A percentile compares a stretch with the other conserved stretches of the same genome.
Conservation (phyloP, 1,140 invertebrate species). For the Drosophila pruinosa region DNA sequence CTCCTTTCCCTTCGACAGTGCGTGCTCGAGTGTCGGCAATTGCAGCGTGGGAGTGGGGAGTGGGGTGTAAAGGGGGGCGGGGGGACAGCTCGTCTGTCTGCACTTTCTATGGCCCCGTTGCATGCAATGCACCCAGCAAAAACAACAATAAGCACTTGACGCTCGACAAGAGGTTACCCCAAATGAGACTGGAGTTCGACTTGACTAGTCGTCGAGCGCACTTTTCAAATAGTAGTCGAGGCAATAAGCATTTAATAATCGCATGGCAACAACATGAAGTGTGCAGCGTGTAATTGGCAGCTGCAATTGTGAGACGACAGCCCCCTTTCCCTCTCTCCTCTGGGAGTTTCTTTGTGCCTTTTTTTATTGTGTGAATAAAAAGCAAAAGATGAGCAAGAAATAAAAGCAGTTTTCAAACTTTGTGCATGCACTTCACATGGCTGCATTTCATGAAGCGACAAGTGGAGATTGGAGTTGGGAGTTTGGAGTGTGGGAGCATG, state of each 20-base stretch:
- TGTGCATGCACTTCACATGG: conserved; percentile 74
- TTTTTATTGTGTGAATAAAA: conserved; percentile 78
- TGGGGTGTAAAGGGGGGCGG: neutral
- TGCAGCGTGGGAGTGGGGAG: neutral
- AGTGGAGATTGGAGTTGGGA: neutral
- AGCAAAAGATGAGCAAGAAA: conserved; percentile 38
- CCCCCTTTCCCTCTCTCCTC: neutral
- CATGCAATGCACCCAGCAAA: conserved; percentile 58
- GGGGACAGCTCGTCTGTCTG: conserved; percentile 27
- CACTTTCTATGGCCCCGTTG: conserved; percentile 79
- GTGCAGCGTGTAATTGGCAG: conserved; percentile 46
- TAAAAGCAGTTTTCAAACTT: conserved; percentile 69
- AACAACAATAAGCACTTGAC: conserved; percentile 43
- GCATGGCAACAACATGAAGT: conserved; percentile 36
- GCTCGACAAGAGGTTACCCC: conserved; percentile 22
- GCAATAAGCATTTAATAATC: conserved; percentile 76
- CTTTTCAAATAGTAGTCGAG: conserved; percentile 58
- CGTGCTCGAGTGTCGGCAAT: conserved; percentile 42
- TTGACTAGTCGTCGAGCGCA: conserved; percentile 55
- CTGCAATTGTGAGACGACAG: conserved; percentile 48
- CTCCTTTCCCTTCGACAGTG: conserved; percentile 20
- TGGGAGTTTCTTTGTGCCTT: conserved; percentile 54
- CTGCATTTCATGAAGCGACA: conserved; percentile 32
- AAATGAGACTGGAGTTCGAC: conserved; percentile 18
- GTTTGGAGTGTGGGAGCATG: conserved; percentile 52